A percentile compares a stretch with the other conserved stretches of the same genome.
phyloP scores from a whole-genome alignment of 2,797 vertebrate genomes.

The Hylomyscus alleni region DNA sequence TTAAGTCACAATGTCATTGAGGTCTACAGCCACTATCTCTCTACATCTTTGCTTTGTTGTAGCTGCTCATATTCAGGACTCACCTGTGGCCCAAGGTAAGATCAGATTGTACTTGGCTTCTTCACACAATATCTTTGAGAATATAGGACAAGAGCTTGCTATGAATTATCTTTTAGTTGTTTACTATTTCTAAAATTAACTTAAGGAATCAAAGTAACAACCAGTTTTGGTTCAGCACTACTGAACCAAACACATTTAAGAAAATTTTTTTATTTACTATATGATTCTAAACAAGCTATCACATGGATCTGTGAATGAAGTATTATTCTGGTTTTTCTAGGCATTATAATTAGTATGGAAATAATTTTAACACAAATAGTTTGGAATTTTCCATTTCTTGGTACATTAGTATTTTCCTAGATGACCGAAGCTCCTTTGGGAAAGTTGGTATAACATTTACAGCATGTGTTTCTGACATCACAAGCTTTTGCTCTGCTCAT shows the following conservation, averaged over 20 bases:
- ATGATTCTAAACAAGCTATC: neutral
- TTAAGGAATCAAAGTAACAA: neutral
- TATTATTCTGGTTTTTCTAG: neutral
- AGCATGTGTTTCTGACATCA: neutral
- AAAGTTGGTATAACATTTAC: neutral
- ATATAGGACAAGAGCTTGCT: neutral
- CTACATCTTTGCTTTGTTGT: neutral
- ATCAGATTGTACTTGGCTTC: neutral
- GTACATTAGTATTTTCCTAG: neutral
- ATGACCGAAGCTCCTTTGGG: neutral
- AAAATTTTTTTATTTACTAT: neutral
- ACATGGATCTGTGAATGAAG: neutral
- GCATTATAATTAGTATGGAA: neutral
- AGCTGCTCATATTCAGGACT: neutral
- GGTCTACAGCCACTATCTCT: rapidly evolving
- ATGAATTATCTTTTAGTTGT: neutral
- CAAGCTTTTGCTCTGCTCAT: neutral
- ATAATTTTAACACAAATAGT: neutral
- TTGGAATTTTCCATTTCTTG: neutral
- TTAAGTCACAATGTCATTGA: neutral
- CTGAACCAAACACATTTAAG: neutral
- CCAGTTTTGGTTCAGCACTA: neutral
- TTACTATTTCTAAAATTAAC: constrained; percentile 12
- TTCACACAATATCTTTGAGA: neutral
- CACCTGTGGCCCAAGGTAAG: neutral